Evolutionary conservation across 2,797 vertebrate species (phyloP).

Genomic region (Gambelia wislizenii): DNA sequence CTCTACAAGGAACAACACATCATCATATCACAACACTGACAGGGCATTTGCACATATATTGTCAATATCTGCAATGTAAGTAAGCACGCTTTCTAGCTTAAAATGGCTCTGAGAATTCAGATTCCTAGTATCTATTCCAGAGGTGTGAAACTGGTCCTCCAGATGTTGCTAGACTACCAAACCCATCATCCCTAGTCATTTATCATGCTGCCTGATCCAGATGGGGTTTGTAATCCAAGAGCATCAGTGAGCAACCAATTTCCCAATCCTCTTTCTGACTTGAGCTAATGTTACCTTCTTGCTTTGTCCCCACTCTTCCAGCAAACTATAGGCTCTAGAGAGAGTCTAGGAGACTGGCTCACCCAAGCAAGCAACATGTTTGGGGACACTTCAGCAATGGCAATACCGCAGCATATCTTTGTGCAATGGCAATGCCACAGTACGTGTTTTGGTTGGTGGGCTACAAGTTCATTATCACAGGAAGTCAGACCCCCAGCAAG

Average conservation of each 20-base stretch:
- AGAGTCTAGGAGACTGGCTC: neutral
- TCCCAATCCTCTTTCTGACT: no score
- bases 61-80: neutral
- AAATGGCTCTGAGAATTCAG: neutral
- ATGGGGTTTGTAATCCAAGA: no score
- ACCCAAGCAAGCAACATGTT: neutral
- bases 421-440: neutral
- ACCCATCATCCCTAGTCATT: no score
- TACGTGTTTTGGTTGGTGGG: neutral
- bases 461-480: neutral
- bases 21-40: neutral
- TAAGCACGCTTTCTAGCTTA: neutral
- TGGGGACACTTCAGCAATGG: neutral
- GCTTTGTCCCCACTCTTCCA: no score
- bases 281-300: no score
- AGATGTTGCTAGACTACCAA: no score
- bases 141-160: no score
- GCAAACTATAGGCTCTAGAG: neutral
- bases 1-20: neutral
- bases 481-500: neutral
- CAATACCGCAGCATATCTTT: neutral
- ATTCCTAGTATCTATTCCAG: no score
- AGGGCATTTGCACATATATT: neutral
- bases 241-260: no score
- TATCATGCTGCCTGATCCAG: no score